Evolutionary conservation across 2,888 invertebrate species (phyloP).

Genomic region (Luperina nickerlii): DNA sequence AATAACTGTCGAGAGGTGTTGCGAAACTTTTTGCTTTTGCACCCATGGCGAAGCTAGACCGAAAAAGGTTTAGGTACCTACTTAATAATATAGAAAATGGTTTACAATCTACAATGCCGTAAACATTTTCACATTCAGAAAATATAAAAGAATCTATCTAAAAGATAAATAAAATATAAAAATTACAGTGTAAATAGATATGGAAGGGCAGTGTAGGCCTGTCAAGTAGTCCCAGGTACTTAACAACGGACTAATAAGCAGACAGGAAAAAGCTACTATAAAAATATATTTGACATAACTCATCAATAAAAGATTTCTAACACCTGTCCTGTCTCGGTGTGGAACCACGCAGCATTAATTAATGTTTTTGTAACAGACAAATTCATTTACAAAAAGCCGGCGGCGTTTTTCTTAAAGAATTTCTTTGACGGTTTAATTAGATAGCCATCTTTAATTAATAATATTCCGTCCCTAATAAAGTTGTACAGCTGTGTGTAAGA

Average conservation of each 20-base stretch:
- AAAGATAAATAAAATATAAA: not conserved
- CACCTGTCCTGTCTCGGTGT: not conserved
- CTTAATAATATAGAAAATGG: too few relatives aligned
- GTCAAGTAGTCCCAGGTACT: not conserved
- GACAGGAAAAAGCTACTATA: not conserved
- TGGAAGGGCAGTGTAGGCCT: too few relatives aligned
- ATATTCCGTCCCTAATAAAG: conserved; percentile 43
- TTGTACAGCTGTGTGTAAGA: conserved; percentile 38
- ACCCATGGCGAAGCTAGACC: too few relatives aligned
- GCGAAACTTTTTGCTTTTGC: too few relatives aligned
- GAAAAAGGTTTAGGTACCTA: too few relatives aligned
- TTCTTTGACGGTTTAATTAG: conserved; percentile 37
- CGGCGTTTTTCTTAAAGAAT: conserved; percentile 26
- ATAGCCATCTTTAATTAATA: conserved; percentile 49
- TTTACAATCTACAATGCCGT: too few relatives aligned
- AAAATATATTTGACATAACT: not conserved
- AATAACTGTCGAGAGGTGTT: too few relatives aligned
- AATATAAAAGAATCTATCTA: too few relatives aligned
- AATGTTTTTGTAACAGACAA: conserved; percentile 12
- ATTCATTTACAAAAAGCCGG: conserved; percentile 8
- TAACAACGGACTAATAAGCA: not conserved
- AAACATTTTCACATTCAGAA: too few relatives aligned
- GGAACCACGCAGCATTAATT: not conserved
- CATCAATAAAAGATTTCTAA: not conserved
- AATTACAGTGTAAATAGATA: not conserved